Base-by-base conservation (phyloP, 2,797 vertebrate species). In the Phoebastria nigripes region DNA sequence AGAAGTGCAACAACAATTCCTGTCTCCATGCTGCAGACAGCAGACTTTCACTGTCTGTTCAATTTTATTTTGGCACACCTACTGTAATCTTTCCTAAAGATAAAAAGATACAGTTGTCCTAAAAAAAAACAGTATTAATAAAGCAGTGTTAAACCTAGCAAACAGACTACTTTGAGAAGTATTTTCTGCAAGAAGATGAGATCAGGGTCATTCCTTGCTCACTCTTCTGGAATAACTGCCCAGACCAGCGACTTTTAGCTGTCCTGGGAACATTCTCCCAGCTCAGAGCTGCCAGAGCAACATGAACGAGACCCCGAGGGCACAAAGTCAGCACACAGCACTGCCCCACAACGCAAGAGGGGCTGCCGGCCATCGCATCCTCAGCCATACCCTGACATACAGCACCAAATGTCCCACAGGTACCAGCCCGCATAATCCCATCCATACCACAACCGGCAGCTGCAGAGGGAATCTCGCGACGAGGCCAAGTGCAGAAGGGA, bases 391-490 rank as follows among this genome's bases (percentile, higher is more conserved):
- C 25, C 59, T 3, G 12, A 8, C 6, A 11, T 0, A 18, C 37
- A 51, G 54, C 7, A 33, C 29, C 31, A 7, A 8, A 5, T 19
- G 29, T 4, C 35, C 14, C 52, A 10, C 12, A 11, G 39, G 47
- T 21, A 49, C 35, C 44, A 10, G 71, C 39, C 29, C 10, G 3
- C 4, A 10, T 0, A 8, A 46, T 1, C 15, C 62, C 56, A 54
- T 10, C 79, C 10, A 0, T 2, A 9, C 15, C 35, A 17, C 37
- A 19, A 5, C 31, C 15, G 0, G 18, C n/a, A 41, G 29, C 37
- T 8, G 9, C 13, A 2, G 8, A 0, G 16, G 51, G 35, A 31
- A 20, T 13, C 44, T 19, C 7, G 1, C 1, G 2, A 35, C 1
- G 3, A 55, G 33, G 49, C 24, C 55, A 15, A 11, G 16, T 1